phyloP scores from a whole-genome alignment of 2,888 invertebrate species.

The Allacma fusca region DNA sequence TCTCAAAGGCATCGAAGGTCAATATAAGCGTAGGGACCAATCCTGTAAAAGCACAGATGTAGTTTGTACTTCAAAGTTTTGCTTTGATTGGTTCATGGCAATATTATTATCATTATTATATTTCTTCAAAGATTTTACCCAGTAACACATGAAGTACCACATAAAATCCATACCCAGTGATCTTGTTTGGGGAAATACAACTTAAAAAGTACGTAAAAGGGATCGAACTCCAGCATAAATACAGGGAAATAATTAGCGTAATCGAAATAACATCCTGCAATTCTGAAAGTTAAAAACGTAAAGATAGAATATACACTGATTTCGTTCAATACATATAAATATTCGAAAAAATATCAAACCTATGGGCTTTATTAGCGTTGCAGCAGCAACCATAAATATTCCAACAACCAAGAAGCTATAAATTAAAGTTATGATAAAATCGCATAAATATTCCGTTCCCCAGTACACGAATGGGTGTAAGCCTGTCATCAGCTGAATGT shows the following conservation, averaged over 20 bases:
- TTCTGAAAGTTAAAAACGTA: too few species aligned
- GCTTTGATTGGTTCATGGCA: neutral
- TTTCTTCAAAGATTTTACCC: too few species aligned
- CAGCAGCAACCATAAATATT: too few species aligned
- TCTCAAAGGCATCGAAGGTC: neutral
- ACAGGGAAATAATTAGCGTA: constrained; percentile 30
- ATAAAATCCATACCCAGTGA: constrained; percentile 42
- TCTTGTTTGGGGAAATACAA: constrained; percentile 30
- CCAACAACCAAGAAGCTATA: too few species aligned
- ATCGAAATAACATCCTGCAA: too few species aligned
- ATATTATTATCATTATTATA: neutral
- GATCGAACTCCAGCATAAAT: constrained; percentile 53
- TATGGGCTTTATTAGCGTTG: too few species aligned
- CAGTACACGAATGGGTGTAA: constrained; percentile 53
- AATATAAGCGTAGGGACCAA: constrained; percentile 24
- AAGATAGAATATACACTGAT: too few species aligned
- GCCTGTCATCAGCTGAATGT: constrained; percentile 56
- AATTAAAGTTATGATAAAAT: constrained; percentile 27
- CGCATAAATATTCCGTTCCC: constrained; percentile 49
- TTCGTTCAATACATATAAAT: too few species aligned
- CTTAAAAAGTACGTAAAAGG: constrained; percentile 50
- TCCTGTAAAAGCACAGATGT: too few species aligned
- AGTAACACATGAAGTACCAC: constrained; percentile 43
- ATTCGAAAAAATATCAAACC: too few species aligned
- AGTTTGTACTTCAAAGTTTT: constrained; percentile 14